These are phyloP conservation scores for Marronus borbonicus DNA, from an alignment of 2,888 invertebrate genomes.

Conservation along the genomic window DNA sequence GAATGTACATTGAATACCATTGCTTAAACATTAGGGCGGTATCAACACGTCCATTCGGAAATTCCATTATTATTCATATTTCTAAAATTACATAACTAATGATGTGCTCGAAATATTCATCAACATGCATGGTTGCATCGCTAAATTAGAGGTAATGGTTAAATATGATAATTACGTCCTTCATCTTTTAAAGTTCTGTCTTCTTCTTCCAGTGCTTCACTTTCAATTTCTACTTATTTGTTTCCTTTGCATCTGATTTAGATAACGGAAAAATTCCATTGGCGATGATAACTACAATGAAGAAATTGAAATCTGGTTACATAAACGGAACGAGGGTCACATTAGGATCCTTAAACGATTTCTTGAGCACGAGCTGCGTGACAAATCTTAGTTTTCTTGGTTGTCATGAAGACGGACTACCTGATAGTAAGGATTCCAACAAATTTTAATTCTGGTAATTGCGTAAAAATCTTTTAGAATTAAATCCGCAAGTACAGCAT, in stretches of 20 bases:
- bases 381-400: slow-evolving; percentile 97
- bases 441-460: neutral
- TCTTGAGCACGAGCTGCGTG: slow-evolving; percentile 97
- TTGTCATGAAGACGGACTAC: slow-evolving; percentile 92
- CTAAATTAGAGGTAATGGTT: too few species aligned
- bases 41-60: too few species aligned
- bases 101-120: slow-evolving; percentile 4
- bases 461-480: slow-evolving; percentile 70
- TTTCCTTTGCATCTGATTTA: slow-evolving; percentile 63
- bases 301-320: slow-evolving; percentile 98
- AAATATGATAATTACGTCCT: too few species aligned
- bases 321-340: slow-evolving; percentile 99
- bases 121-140: neutral
- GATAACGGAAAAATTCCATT: slow-evolving; percentile 93
- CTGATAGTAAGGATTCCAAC: slow-evolving; percentile 77
- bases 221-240: neutral
- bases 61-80: too few species aligned
- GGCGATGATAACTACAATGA: slow-evolving; percentile 97
- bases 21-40: too few species aligned
- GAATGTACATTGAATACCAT: too few species aligned
- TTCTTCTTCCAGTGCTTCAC: neutral
- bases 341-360: slow-evolving; percentile 94
- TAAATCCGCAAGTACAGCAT: slow-evolving; percentile 87
- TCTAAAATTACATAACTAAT: neutral
- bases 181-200: too few species aligned